Percentiles rank a stretch among this genome's conserved stretches.
Evolutionary conservation across 1,140 invertebrate genomes (phyloP).

Genomic region (Drosophila mayri): DNA sequence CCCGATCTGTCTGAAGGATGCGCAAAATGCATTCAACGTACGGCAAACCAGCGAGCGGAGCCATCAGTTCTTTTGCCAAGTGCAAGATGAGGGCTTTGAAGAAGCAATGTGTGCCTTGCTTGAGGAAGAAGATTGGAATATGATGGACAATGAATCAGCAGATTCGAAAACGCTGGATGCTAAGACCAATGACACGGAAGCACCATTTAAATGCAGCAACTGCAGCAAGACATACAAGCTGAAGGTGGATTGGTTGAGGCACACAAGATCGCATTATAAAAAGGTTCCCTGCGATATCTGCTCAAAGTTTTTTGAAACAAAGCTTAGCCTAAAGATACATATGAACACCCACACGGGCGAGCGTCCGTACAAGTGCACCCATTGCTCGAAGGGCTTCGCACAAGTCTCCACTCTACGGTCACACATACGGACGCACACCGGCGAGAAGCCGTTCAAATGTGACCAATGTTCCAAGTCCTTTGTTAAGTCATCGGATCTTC

Average conservation of each 20-base stretch:
- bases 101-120: slow-evolving; percentile 7
- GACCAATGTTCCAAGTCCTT: slow-evolving; percentile 2
- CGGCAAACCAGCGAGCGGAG: neutral
- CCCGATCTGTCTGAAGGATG: neutral
- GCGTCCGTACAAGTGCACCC: slow-evolving; percentile 6
- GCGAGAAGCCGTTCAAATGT: slow-evolving; percentile 9
- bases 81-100: slow-evolving; percentile 4
- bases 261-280: neutral
- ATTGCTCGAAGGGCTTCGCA: slow-evolving; percentile 4
- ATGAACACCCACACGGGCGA: slow-evolving; percentile 8
- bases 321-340: neutral
- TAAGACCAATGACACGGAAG: neutral
- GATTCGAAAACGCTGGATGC: neutral
- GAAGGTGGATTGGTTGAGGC: neutral
- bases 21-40: neutral
- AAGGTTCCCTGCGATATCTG: neutral
- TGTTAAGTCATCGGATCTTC: slow-evolving; percentile 7
- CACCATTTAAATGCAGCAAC: neutral
- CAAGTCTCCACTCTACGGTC: neutral
- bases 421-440: slow-evolving; percentile 8
- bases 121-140: neutral
- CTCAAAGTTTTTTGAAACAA: neutral
- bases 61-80: slow-evolving; percentile 21
- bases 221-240: neutral
- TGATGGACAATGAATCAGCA: neutral